Base-by-base conservation (phyloP, 2,888 invertebrate genomes). In the Galeopsomyia nigrocyanea region DNA sequence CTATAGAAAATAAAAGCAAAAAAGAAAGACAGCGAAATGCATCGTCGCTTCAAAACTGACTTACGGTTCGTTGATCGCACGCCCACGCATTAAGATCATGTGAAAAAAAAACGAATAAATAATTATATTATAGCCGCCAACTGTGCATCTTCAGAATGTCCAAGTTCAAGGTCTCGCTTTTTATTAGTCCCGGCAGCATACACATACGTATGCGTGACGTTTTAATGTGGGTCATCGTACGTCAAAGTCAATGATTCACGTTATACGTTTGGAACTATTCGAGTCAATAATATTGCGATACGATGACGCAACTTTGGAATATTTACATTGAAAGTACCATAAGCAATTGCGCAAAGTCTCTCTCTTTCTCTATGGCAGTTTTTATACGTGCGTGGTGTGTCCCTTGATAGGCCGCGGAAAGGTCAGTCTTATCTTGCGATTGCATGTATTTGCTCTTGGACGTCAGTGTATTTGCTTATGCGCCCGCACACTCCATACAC, bases 361-460 rank as follows among this genome's bases (percentile, higher is more conserved):
- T 26, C 56, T 39, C 26, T 14, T 3, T 7, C 39, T 1, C 10
- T 39, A 39, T 10, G 39, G 9, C 56, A 21, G 22, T 26, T 26
- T n/a, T 26, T 22, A n/a, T 14, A 26, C 26, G 26, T 5, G 26
- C 5, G 26, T 26, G 5, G 9, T 39, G 56, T 21, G 60, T 46
- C 62, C 69, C 69, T 66, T 62, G 46, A n/a, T 56, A 67, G 31
- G 39, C 17, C 31, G 39, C 22, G 55, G 55, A 17, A 70, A 71
- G 74, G 74, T 71, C 74, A 74, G 79, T 78, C 82, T 84, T 84
- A 84, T 84, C 84, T 83, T 75, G 66, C 71, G 78, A 76, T 75
- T 76, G 77, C 84, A 83, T 80, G 80, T 82, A 85, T 84, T 84
- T 84, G 81, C 82, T 78, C 80, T 80, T 73, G 81, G 81, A 82